Conservation (phyloP, 2,113 vertebrate genomes). For the Istiophorus platypterus region DNA sequence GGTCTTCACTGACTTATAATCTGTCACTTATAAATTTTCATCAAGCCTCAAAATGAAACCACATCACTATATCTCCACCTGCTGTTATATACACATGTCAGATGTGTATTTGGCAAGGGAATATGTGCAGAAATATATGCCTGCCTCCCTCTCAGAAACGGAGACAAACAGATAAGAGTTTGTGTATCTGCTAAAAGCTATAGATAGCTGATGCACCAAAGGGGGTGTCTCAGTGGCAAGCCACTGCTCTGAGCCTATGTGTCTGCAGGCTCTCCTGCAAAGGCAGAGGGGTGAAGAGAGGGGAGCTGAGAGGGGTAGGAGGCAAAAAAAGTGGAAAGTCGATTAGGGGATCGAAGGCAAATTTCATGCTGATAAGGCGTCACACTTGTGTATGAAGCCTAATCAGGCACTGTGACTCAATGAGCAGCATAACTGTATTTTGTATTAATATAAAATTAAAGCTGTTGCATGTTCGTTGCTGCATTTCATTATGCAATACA, state of each 20-base stretch:
- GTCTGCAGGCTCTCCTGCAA: slow-evolving; percentile 54
- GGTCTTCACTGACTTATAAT: slow-evolving; percentile 41
- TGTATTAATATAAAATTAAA: slow-evolving; percentile 66
- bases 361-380: slow-evolving; percentile 59
- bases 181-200: slow-evolving; percentile 60
- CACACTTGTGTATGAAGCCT: slow-evolving; percentile 52
- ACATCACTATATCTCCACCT: slow-evolving; percentile 21
- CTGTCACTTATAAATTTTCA: slow-evolving; percentile 58
- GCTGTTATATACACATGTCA: slow-evolving; percentile 36
- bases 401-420: slow-evolving; percentile 53
- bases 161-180: slow-evolving; percentile 46
- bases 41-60: slow-evolving; percentile 35
- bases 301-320: slow-evolving; percentile 9
- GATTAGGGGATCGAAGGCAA: slow-evolving; percentile 60
- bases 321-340: slow-evolving; percentile 21
- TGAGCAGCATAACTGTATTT: slow-evolving; percentile 9
- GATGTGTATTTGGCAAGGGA: slow-evolving; percentile 36
- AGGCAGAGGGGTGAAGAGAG: slow-evolving; percentile 36
- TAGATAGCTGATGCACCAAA: slow-evolving; percentile 50
- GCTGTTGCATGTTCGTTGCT: slow-evolving; percentile 42
- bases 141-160: slow-evolving; percentile 43
- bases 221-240: slow-evolving; percentile 48
- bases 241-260: slow-evolving; percentile 54
- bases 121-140: slow-evolving; percentile 10
- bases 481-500: slow-evolving; percentile 58